Conservation (phyloP, 2,888 invertebrate genomes). For the Tenthredo mesomela region DNA sequence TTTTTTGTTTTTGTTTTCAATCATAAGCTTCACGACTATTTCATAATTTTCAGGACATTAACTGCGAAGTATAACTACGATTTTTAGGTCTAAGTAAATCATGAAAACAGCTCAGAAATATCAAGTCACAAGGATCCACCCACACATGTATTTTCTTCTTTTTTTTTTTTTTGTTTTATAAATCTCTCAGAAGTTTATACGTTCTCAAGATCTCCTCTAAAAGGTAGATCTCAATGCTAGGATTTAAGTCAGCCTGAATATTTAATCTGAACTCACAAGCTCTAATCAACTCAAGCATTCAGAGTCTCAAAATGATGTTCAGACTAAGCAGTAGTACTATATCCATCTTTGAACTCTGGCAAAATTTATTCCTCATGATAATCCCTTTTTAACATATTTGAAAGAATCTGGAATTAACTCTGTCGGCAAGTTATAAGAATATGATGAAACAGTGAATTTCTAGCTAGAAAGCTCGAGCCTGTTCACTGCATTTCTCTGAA, state of each 20-base stretch:
- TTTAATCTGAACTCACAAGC: not conserved
- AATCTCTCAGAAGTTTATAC: not conserved
- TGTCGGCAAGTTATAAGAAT: not conserved
- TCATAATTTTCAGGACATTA: slow-evolving; percentile 22
- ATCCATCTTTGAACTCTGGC: not conserved
- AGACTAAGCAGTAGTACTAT: not conserved
- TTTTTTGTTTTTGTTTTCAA: not conserved
- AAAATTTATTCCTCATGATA: not conserved
- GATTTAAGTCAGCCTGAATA: not conserved
- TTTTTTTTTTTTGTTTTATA: not conserved
- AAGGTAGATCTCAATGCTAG: not conserved
- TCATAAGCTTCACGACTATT: not conserved
- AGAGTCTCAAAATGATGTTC: not conserved
- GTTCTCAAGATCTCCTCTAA: not conserved
- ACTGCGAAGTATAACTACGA: not conserved
- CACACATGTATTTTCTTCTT: not conserved
- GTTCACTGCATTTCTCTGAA: not conserved
- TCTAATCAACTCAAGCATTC: not conserved
- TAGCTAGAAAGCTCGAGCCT: not conserved
- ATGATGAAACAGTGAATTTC: not conserved
- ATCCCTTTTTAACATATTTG: not conserved
- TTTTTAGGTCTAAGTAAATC: not conserved
- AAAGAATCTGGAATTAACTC: not conserved
- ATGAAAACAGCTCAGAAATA: not conserved
- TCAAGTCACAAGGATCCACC: not conserved